phyloP scores from a whole-genome alignment of 2,113 vertebrate species.

The Cyprinodon tularosa region DNA sequence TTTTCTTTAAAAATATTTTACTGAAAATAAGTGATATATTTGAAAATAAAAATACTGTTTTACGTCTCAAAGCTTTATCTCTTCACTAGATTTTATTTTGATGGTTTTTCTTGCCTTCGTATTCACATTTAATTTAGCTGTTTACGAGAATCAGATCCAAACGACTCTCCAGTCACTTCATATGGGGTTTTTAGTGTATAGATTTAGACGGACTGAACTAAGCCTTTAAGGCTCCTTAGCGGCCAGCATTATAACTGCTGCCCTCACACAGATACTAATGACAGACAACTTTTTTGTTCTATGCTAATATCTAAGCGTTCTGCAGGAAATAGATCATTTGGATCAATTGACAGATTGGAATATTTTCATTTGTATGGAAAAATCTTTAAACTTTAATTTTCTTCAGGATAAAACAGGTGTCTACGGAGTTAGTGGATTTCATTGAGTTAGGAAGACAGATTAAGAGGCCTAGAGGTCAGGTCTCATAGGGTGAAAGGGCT shows the following conservation, averaged over 20 bases:
- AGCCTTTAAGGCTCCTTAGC: constrained; percentile 37
- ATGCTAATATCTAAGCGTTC: background rate
- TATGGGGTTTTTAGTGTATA: constrained; percentile 1
- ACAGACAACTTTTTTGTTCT: background rate
- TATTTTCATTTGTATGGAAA: background rate
- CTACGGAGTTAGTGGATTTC: background rate
- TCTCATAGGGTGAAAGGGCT: background rate
- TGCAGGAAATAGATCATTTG: too few species aligned
- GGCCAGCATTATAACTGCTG: background rate
- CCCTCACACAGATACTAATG: background rate
- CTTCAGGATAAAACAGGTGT: background rate
- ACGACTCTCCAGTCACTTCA: background rate
- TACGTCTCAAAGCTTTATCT: background rate
- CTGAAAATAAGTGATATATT: background rate
- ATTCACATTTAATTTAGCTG: background rate
- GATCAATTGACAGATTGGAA: too few species aligned
- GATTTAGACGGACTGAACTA: constrained; percentile 25
- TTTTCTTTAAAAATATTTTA: background rate
- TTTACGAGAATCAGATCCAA: background rate
- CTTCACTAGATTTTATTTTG: background rate
- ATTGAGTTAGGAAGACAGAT: constrained; percentile 16
- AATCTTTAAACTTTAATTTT: background rate
- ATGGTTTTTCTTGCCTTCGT: background rate
- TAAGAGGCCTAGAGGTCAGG: constrained; percentile 1
- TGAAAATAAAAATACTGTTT: background rate